Base-by-base conservation (phyloP, 2,113 vertebrate species). In the Heterotilapia buettikoferi region DNA sequence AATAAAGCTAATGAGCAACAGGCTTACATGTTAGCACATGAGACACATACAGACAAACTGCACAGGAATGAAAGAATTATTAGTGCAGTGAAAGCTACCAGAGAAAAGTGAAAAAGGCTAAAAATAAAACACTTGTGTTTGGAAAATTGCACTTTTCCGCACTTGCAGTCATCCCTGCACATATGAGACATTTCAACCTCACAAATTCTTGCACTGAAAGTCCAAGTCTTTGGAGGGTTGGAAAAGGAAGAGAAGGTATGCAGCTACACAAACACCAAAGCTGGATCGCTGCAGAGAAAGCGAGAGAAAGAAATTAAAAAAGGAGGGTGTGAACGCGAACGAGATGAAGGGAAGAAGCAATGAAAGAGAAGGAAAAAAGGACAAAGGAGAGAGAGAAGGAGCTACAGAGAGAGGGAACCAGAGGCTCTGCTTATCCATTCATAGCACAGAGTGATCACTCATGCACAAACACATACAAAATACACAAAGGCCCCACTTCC, bases 401-500 rank as follows among this genome's bases (percentile, higher is more conserved):
- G 59, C 84, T 5, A 38, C 14, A 83, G 43, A 91, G 71, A 84
- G 43, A 91, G 53, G 80, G 85, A 71, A 43, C 21, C 43, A 82
- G 68, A 85, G 82, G 79, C 47, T 91, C 90, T 91, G 90, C 88
- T 94, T 90, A 93, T 89, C 84, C 93, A 94, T 95, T 95, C 95
- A 93, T 1, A 82, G 92, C 94, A 94, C 93, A 94, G 81, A 93
- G 92, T 61, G 73, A 94, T 93, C 93, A 93, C 85, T 94, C 89
- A 94, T 91, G 90, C 95, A 95, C 92, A 93, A 90, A 95, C 90
- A 93, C 89, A 92, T 92, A 92, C 89, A 93, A 90, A 91, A 94
- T 90, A 93, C 93, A 94, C 94, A 92, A 88, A 92, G 93, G 93
- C 89, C 90, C 89, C 88, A 90, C 88, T 88, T 94, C 87, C 89